phyloP scores from a whole-genome alignment of 2,888 invertebrate species.

The Laspeyria flexula region DNA sequence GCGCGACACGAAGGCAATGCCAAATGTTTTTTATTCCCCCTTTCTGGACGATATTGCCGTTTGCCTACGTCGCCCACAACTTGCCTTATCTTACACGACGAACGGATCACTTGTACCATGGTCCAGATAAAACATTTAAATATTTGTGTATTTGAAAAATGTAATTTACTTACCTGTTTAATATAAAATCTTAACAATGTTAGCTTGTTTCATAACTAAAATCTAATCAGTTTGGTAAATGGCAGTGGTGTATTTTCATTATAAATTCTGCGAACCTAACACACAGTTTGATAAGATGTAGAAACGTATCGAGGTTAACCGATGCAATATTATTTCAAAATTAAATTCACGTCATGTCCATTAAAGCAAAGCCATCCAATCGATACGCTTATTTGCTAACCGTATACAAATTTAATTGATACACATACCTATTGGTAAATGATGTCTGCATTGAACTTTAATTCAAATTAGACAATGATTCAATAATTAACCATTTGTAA shows the following conservation, averaged over 20 bases:
- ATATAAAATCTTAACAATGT: slow-evolving; percentile 2
- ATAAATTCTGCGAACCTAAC: slow-evolving; percentile 3
- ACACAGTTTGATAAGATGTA: slow-evolving; percentile 12
- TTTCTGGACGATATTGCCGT: slow-evolving; percentile 72
- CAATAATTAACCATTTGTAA: slow-evolving; percentile 52
- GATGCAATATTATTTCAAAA: slow-evolving; percentile 36
- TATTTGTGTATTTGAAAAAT: slow-evolving; percentile 2
- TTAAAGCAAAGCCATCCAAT: slow-evolving; percentile 29
- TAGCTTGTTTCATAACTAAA: slow-evolving; percentile 9
- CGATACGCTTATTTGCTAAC: slow-evolving; percentile 45
- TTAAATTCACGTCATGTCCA: slow-evolving; percentile 19
- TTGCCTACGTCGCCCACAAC: slow-evolving; percentile 60
- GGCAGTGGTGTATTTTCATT: slow-evolving; percentile 6
- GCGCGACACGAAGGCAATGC: slow-evolving; percentile 57
- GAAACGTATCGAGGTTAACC: slow-evolving; percentile 29
- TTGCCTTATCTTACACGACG: slow-evolving; percentile 52
- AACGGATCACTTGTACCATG: slow-evolving; percentile 21
- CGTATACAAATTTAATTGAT: slow-evolving; percentile 51
- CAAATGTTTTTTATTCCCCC: slow-evolving; percentile 71
- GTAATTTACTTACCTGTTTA: background rate
- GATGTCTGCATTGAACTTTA: slow-evolving; percentile 61
- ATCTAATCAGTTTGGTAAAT: slow-evolving; percentile 12
- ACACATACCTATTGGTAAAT: slow-evolving; percentile 58
- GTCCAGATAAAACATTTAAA: slow-evolving; percentile 18
- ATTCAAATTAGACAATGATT: slow-evolving; percentile 56